Base-by-base conservation (phyloP, 37 sponge, comb jelly and placozoan genomes). In the Eunapius fragilis region DNA sequence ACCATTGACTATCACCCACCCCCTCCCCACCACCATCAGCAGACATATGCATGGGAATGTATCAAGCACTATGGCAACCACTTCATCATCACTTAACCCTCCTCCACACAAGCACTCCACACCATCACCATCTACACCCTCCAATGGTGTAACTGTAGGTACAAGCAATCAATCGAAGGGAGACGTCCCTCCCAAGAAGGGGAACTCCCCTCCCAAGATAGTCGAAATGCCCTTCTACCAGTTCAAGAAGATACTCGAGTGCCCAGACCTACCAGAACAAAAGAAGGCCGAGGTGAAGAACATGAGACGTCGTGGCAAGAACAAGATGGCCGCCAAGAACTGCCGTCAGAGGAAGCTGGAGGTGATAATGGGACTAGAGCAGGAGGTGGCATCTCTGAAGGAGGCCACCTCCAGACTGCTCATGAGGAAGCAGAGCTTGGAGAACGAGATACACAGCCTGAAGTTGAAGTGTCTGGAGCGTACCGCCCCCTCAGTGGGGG, bases 241-340 rank as follows among this genome's bases (percentile, higher is more conserved):
- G 82, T 91, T 94, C 36, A 88, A 85, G 37, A 87, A 82, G 70
- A 34, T 91, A 28, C 69, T 91, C 1, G 84, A 91, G 25, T 26
- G 50, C 75, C 75, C 82, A 12, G 41, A 72, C 19, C 14, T 94
- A 37, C 37, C 86, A 19, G 86, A 78, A 3, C 31, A 58, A 6
- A 78, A 76, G 13, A 85, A 87, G 49, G 76, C 69, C 28, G 78
- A 86, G 19, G 84, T 86, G 11, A 94, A 90, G 79, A 86, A 36
- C 30, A 88, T 94, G 13, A 79, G 94, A 23, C 84, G 84, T 30
- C 38, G 86, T 47, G 94, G 94, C 2, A 94, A 90, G 89, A 94
- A 94, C 84, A 90, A 90, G 37, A 26, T 71, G 1, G 94, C 94
- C 25, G 94, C 94, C 11, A 90, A 85, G 58, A 77, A 81, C 73